These are phyloP conservation scores for Darevskia nairensis DNA, from an alignment of 2,797 vertebrate genomes.

Conservation along the genomic window DNA sequence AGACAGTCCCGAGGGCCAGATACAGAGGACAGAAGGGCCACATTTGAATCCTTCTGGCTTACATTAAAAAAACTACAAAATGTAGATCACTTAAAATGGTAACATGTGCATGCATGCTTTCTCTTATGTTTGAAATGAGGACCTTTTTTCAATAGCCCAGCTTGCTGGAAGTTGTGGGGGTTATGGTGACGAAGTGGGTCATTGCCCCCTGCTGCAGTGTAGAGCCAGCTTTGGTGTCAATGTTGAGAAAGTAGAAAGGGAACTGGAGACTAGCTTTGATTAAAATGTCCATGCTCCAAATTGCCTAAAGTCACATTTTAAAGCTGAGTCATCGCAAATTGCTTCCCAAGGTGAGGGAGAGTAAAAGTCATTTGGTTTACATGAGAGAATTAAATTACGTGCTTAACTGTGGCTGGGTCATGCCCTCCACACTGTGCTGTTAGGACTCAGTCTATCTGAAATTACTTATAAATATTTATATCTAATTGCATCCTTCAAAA, in stretches of 20 bases:
- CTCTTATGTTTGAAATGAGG: neutral
- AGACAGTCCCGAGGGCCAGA: no score
- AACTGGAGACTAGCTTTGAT: neutral
- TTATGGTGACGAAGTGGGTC: no score
- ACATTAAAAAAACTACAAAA: neutral
- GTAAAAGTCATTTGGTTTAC: neutral
- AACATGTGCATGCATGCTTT: neutral
- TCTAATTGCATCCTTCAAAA: neutral
- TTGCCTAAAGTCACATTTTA: neutral
- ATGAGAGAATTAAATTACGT: neutral
- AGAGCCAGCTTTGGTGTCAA: neutral
- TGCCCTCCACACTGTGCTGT: neutral
- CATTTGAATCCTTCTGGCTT: no score
- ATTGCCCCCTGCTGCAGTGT: neutral
- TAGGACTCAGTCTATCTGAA: neutral
- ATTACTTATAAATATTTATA: neutral
- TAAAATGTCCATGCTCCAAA: conserved; percentile 20
- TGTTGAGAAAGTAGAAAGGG: neutral
- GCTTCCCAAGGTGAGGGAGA: neutral
- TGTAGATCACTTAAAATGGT: neutral
- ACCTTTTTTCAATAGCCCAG: neutral
- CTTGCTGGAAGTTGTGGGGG: no score
- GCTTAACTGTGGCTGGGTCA: neutral
- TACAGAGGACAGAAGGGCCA: no score
- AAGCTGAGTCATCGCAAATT: neutral